These are phyloP conservation scores for Pristionchus maxplancki DNA, from an alignment of 2,888 invertebrate genomes.

Conservation along the genomic window DNA sequence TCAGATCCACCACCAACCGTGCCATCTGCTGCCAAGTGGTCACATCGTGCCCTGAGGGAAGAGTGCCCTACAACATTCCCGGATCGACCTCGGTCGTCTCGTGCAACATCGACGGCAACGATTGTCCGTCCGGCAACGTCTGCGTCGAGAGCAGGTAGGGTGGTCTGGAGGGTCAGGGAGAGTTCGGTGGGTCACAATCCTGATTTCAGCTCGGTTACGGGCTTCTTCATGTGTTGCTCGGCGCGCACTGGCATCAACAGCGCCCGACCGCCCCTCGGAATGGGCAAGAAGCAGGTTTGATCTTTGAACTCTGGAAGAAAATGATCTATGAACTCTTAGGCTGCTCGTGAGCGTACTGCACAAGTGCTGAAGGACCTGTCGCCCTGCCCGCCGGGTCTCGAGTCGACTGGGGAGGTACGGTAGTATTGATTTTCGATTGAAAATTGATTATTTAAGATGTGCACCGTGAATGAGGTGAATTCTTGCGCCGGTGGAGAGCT, in stretches of 20 bases:
- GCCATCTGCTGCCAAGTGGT: conserved; percentile 72
- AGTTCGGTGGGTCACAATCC: background rate
- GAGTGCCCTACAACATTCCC: conserved; percentile 74
- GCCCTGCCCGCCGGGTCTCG: conserved; percentile 50
- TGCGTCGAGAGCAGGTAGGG: conserved; percentile 72
- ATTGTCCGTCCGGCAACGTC: conserved; percentile 72
- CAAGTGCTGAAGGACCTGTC: conserved; percentile 35
- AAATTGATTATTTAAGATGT: background rate
- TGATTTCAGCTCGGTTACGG: conserved; percentile 68
- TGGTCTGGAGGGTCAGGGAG: background rate
- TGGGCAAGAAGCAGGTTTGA: conserved; percentile 44
- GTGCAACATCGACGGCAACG: conserved; percentile 72
- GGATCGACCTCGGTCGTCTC: conserved; percentile 75
- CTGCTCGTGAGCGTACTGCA: background rate
- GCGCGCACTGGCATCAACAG: conserved; percentile 18
- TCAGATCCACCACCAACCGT: conserved; percentile 65
- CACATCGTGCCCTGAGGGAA: conserved; percentile 69
- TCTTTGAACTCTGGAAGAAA: conserved; percentile 20
- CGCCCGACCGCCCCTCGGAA: conserved; percentile 31
- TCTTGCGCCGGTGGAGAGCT: conserved; percentile 20
- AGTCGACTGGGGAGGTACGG: conserved; percentile 48
- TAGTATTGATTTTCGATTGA: background rate
- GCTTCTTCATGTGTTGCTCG: conserved; percentile 77
- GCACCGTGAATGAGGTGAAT: conserved; percentile 25
- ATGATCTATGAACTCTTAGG: background rate